Base-by-base conservation (phyloP, 2,113 vertebrate genomes). In the Stegastes partitus region DNA sequence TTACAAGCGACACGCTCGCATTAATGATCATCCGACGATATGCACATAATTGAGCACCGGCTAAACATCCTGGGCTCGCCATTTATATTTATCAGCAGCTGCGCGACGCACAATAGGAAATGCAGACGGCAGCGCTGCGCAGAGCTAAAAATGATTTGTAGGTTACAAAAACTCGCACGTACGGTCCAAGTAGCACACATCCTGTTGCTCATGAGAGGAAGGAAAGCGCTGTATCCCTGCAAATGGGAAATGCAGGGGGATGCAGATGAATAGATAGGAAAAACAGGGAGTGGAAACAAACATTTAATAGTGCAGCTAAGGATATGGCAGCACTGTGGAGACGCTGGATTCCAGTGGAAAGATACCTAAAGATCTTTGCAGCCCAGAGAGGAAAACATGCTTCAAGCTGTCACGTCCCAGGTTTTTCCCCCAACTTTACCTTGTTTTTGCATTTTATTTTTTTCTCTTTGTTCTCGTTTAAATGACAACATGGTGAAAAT, bases 181-280 rank as follows among this genome's bases (percentile, higher is more conserved):
- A 85, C 9, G 42, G 56, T 58, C 68, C 78, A 37, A 84, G 67
- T 22, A 61, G 80, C 81, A 64, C 73, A 58, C 89, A 88, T 93
- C 92, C 92, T 91, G 90, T 91, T 90, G 86, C 89, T 87, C 73
- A 57, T 18, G 53, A 58, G 81, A 84, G 85, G 87, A 86, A 91
- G 92, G 89, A 93, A 89, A 61, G 61, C 11, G 70, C 64, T 22
- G 42, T 57, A 76, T 82, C 69, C 78, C 31, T 1, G 12, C 75
- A 77, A 74, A 85, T 86, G 87, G 85, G 77, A 89, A 90, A 90
- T 37, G 79, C 87, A 89, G 78, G 78, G 66, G 75, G 81, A 72
- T 62, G 11, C 50, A 6, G 54, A 79, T 51, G 77, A 72, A 42
- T 1, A 74, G 76, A 91, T 72, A 18, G 82, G 56, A 76, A 88